Evolutionary conservation across 1,140 invertebrate species (phyloP).

Genomic region (Coboldia fuscipes): DNA sequence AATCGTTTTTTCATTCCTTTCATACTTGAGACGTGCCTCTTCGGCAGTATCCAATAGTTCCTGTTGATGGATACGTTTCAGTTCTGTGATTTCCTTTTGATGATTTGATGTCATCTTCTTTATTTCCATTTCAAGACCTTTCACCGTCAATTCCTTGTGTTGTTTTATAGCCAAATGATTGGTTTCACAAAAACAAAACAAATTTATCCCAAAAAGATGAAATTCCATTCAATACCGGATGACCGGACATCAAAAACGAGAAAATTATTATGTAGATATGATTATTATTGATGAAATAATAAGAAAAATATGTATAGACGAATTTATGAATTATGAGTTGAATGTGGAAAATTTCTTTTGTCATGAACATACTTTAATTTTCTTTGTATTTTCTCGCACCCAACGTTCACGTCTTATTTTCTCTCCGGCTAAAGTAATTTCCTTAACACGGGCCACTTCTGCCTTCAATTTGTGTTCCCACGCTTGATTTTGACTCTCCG

Average conservation of each 20-base stretch:
- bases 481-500: conserved; percentile 25
- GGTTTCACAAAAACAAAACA: too few relatives aligned
- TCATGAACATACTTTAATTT: conserved; percentile 41
- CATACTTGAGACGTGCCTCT: conserved; percentile 21
- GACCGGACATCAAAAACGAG: too few relatives aligned
- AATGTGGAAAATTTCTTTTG: too few relatives aligned
- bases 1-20: conserved; percentile 22
- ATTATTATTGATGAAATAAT: too few relatives aligned
- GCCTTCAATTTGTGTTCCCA: conserved; percentile 36
- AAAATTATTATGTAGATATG: too few relatives aligned
- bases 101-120: conserved; percentile 37
- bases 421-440: conserved; percentile 37
- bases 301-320: conserved; percentile 3
- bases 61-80: conserved; percentile 32
- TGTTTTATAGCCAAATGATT: too few relatives aligned
- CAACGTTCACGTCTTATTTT: conserved; percentile 40
- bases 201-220: too few relatives aligned
- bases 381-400: conserved; percentile 44
- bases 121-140: conserved; percentile 48
- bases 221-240: too few relatives aligned
- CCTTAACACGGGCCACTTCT: conserved; percentile 37
- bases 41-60: conserved; percentile 22
- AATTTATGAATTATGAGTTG: background rate
- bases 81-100: conserved; percentile 31
- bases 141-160: conserved; percentile 51